A percentile compares a stretch with the other conserved stretches of the same genome.
These are phyloP conservation scores for Oceanites oceanicus DNA, from an alignment of 2,113 vertebrate genomes.

Conservation along the genomic window DNA sequence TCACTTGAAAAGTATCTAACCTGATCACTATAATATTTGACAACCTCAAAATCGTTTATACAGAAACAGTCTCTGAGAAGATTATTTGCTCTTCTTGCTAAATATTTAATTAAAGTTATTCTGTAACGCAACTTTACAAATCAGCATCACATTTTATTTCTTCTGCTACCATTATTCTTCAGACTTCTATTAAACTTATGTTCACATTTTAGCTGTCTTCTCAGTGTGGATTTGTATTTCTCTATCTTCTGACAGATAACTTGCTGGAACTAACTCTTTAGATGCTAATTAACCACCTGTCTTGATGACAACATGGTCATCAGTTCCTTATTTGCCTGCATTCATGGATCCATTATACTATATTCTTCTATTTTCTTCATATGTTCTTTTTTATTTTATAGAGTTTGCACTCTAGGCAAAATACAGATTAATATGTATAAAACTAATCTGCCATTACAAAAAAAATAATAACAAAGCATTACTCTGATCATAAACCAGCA, in stretches of 20 bases:
- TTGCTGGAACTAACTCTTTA: not conserved
- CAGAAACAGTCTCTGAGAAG: not conserved
- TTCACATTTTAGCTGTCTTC: not conserved
- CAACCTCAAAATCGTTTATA: not conserved
- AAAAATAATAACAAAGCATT: not conserved
- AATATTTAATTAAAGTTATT: not conserved
- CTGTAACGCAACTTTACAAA: not conserved
- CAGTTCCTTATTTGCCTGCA: not conserved
- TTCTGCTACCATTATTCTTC: not conserved
- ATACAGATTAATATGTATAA: not conserved
- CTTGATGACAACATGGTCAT: not conserved
- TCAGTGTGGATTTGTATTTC: not conserved
- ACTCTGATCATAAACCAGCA: not conserved
- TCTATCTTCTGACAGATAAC: not conserved
- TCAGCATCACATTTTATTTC: not conserved
- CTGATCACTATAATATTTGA: not conserved
- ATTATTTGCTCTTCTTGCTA: not conserved
- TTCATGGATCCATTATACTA: not conserved
- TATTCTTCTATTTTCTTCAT: not conserved
- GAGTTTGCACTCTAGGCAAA: not conserved
- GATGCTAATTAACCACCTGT: not conserved
- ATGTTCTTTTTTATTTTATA: not conserved
- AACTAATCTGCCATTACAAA: not conserved
- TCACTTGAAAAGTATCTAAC: not conserved
- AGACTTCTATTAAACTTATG: not conserved